A percentile compares a stretch with the other conserved stretches of the same genome.
Evolutionary conservation across 1,140 invertebrate genomes (phyloP).

Genomic region (Apis florea): DNA sequence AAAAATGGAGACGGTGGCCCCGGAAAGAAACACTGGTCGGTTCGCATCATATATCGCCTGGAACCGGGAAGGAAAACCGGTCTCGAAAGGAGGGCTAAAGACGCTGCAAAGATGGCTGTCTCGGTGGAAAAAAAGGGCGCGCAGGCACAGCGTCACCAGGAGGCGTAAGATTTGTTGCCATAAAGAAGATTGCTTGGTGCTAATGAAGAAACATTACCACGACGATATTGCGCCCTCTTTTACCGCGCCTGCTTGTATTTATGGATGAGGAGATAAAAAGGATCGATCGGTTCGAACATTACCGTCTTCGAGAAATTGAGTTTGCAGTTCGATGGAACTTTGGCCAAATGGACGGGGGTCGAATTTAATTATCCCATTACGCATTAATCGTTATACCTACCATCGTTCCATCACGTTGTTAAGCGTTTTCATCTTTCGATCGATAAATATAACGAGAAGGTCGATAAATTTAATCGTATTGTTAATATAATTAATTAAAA

Average conservation of each 20-base stretch:
- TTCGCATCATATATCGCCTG: conserved; percentile 63
- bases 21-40: conserved; percentile 52
- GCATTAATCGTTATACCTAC: no score
- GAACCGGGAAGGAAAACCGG: conserved; percentile 28
- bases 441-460: no score
- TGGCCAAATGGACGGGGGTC: no score
- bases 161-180: conserved; percentile 74
- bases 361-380: not conserved
- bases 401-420: no score
- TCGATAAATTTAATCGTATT: no score
- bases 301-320: not conserved
- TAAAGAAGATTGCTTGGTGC: conserved; percentile 74
- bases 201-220: conserved; percentile 77
- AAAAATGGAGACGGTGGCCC: conserved; percentile 50
- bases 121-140: conserved; percentile 45
- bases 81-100: conserved; percentile 53
- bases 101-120: conserved; percentile 57
- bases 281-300: conserved; percentile 49
- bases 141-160: conserved; percentile 41
- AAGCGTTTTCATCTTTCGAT: no score
- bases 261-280: conserved; percentile 64
- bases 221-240: conserved; percentile 70
- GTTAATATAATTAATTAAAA: no score
- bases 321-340: not conserved
- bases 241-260: conserved; percentile 60